Percentiles rank a stretch among this genome's conserved stretches.
phyloP scores from a whole-genome alignment of 1,140 invertebrate species.

The Temnothorax nylanderi region DNA sequence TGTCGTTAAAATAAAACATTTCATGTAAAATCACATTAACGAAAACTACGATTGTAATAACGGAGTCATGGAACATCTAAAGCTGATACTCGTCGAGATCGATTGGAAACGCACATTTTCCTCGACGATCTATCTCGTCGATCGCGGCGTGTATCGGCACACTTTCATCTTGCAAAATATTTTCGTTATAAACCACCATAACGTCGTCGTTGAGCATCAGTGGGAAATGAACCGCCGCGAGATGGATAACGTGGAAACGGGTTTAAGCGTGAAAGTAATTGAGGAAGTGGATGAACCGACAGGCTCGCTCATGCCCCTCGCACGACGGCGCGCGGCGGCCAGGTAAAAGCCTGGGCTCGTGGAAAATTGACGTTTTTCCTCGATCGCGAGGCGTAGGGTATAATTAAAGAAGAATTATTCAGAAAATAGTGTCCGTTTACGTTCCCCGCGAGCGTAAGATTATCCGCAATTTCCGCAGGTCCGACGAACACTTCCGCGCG shows the following conservation, averaged over 20 bases:
- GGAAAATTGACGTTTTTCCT: constrained; percentile 63
- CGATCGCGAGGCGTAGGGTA: not conserved
- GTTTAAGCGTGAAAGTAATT: constrained; percentile 82
- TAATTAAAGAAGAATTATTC: constrained; percentile 41
- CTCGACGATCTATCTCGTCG: not conserved
- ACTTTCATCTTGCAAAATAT: constrained; percentile 40
- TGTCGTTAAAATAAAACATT: not conserved
- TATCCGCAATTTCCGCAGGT: constrained; percentile 29
- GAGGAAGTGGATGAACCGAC: constrained; percentile 77
- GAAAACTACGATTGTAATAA: not conserved
- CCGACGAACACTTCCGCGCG: constrained; percentile 3
- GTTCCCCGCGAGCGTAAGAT: constrained; percentile 3
- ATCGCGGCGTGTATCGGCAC: not conserved
- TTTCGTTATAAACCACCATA: constrained; percentile 49
- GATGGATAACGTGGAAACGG: constrained; percentile 79
- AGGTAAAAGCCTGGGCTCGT: constrained; percentile 29
- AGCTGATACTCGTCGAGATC: not conserved
- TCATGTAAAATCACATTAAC: not conserved
- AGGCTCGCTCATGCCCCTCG: constrained; percentile 51
- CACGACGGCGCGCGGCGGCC: not conserved
- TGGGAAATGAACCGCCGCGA: constrained; percentile 72
- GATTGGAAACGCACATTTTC: not conserved
- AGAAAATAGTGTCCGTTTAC: constrained; percentile 42
- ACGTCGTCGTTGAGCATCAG: constrained; percentile 62
- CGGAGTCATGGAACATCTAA: not conserved